These are phyloP conservation scores for Tholera decimalis DNA, from an alignment of 2,888 invertebrate genomes.

Conservation along the genomic window DNA sequence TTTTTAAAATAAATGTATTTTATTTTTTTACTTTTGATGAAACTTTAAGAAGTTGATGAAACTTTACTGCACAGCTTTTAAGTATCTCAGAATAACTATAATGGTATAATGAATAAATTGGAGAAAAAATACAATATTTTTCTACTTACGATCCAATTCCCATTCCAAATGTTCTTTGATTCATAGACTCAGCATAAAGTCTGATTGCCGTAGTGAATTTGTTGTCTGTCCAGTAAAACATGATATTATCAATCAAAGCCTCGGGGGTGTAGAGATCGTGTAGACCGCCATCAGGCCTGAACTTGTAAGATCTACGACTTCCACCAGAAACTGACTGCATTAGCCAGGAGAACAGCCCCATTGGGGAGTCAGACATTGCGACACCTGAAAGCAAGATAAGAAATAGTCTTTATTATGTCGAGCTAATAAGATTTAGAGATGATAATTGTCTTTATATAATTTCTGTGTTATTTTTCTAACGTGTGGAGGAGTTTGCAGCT, in stretches of 20 bases:
- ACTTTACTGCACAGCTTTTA: no score
- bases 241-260: slow-evolving; percentile 51
- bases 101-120: no score
- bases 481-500: no score
- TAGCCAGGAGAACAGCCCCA: slow-evolving; percentile 53
- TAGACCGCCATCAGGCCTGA: slow-evolving; percentile 37
- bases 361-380: slow-evolving; percentile 54
- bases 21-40: no score
- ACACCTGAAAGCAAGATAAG: slow-evolving; percentile 38
- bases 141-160: slow-evolving; percentile 78
- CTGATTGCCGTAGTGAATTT: slow-evolving; percentile 44
- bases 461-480: no score
- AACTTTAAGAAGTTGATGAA: no score
- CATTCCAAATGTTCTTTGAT: slow-evolving; percentile 50
- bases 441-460: no score
- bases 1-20: no score
- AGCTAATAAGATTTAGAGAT: no score
- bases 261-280: slow-evolving; percentile 42
- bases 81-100: no score
- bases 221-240: slow-evolving; percentile 56
- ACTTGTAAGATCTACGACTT: slow-evolving; percentile 15
- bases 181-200: slow-evolving; percentile 51
- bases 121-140: not conserved
- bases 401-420: no score
- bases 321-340: slow-evolving; percentile 45